A percentile compares a stretch with the other conserved stretches of the same genome.
Conservation (phyloP, 1,140 invertebrate genomes). For the Drosophila kurseongensis region DNA sequence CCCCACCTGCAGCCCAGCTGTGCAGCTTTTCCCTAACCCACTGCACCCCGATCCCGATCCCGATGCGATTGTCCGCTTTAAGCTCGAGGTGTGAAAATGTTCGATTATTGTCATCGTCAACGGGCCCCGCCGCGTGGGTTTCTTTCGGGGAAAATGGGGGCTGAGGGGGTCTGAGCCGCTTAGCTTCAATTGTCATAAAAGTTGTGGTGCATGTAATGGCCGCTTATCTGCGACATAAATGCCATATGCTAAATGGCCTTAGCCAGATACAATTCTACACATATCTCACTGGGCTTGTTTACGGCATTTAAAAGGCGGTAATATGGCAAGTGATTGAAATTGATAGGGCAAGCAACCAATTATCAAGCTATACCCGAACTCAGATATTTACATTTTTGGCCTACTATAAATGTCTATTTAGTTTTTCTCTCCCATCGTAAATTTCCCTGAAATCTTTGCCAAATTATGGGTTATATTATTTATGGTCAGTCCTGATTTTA, state of each 20-base stretch:
- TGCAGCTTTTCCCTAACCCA: slow-evolving; percentile 27
- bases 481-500: slow-evolving; percentile 50
- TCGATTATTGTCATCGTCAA: slow-evolving; percentile 81
- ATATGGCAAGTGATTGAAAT: slow-evolving; percentile 64
- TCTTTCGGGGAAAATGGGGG: slow-evolving; percentile 4
- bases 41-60: slow-evolving; percentile 20
- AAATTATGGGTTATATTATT: slow-evolving; percentile 69
- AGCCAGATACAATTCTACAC: slow-evolving; percentile 33
- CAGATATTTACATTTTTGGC: background rate
- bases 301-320: slow-evolving; percentile 31
- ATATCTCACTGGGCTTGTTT: slow-evolving; percentile 31
- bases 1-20: slow-evolving; percentile 12
- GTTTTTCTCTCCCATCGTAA: background rate
- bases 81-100: slow-evolving; percentile 84
- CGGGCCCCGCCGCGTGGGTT: slow-evolving; percentile 47
- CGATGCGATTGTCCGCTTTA: slow-evolving; percentile 57
- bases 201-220: slow-evolving; percentile 68
- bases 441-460: slow-evolving; percentile 46
- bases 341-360: slow-evolving; percentile 33
- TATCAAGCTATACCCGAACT: background rate
- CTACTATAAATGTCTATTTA: too few relatives aligned
- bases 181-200: slow-evolving; percentile 77
- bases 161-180: slow-evolving; percentile 54
- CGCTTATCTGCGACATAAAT: slow-evolving; percentile 79
- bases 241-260: slow-evolving; percentile 79